These are phyloP conservation scores for Anodontia alba DNA, from an alignment of 2,888 invertebrate genomes.

Conservation along the genomic window DNA sequence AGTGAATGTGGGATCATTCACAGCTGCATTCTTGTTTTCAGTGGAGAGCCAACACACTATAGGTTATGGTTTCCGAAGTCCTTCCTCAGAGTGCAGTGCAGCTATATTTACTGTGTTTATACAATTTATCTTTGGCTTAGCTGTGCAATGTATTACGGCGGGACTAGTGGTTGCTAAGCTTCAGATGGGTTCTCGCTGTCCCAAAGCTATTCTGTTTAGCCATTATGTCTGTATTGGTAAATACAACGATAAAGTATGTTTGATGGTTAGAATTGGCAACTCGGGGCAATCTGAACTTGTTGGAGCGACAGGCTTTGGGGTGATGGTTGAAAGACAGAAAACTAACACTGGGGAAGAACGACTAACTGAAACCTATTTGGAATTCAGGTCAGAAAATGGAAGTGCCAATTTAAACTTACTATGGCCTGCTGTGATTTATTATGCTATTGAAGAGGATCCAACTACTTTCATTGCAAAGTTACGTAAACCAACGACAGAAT, in stretches of 20 bases:
- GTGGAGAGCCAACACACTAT: conserved; percentile 99
- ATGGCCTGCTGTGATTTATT: conserved; percentile 89
- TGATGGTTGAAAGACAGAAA: conserved; percentile 92
- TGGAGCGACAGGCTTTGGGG: conserved; percentile 96
- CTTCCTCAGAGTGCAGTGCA: conserved; percentile 96
- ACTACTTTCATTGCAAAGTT: conserved; percentile 89
- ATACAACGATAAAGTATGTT: conserved; percentile 83
- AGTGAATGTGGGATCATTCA: conserved; percentile 93
- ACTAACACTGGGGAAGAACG: conserved; percentile 94
- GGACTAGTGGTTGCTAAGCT: conserved; percentile 96
- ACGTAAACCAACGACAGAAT: conserved; percentile 95
- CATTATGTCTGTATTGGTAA: conserved; percentile 94
- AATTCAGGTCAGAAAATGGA: conserved; percentile 95
- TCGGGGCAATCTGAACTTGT: conserved; percentile 82
- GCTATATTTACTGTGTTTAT: conserved; percentile 95
- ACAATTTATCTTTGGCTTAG: conserved; percentile 95
- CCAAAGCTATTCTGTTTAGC: conserved; percentile 96
- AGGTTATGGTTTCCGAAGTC: conserved; percentile 93
- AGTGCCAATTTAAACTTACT: conserved; percentile 97
- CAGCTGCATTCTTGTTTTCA: conserved; percentile 97
- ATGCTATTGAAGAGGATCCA: conserved; percentile 87
- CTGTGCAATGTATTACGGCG: conserved; percentile 89
- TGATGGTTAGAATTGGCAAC: conserved; percentile 85
- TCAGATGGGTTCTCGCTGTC: conserved; percentile 96
- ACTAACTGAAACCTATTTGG: conserved; percentile 97